Percentiles rank a stretch among this genome's conserved stretches.
phyloP scores from a whole-genome alignment of 1,140 invertebrate genomes.

The Bradysia coprophila region DNA sequence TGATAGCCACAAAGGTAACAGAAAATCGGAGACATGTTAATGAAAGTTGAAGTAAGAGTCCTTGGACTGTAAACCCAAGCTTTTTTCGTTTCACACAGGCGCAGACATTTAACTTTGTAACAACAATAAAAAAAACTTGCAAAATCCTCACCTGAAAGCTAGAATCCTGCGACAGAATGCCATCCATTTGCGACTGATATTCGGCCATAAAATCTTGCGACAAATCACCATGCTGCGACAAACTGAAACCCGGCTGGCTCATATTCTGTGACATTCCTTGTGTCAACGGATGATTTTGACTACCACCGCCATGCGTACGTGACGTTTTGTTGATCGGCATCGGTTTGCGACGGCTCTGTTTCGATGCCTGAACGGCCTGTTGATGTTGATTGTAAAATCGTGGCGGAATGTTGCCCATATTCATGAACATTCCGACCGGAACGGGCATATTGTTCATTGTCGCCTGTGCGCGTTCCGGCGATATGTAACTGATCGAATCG shows the following conservation, averaged over 20 bases:
- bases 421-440: conserved; percentile 89
- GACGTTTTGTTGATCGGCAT: background rate
- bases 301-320: background rate
- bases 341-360: conserved; percentile 9
- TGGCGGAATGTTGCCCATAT: conserved; percentile 76
- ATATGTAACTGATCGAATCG: conserved; percentile 87
- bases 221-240: conserved; percentile 65
- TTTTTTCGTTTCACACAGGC: too few species aligned
- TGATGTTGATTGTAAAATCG: conserved; percentile 72
- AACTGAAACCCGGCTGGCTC: conserved; percentile 40
- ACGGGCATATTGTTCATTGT: conserved; percentile 65
- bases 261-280: conserved; percentile 44
- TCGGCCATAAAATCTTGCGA: conserved; percentile 81
- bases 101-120: background rate
- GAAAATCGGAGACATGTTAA: background rate
- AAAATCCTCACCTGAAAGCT: conserved; percentile 23
- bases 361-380: conserved; percentile 32
- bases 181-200: conserved; percentile 87
- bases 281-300: conserved; percentile 17
- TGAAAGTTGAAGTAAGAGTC: too few species aligned
- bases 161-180: conserved; percentile 85
- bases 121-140: background rate
- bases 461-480: conserved; percentile 63
- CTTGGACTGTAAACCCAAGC: too few species aligned
- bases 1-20: background rate